phyloP scores from a whole-genome alignment of 2,113 vertebrate species.

The Coryphaenoides rupestris region DNA sequence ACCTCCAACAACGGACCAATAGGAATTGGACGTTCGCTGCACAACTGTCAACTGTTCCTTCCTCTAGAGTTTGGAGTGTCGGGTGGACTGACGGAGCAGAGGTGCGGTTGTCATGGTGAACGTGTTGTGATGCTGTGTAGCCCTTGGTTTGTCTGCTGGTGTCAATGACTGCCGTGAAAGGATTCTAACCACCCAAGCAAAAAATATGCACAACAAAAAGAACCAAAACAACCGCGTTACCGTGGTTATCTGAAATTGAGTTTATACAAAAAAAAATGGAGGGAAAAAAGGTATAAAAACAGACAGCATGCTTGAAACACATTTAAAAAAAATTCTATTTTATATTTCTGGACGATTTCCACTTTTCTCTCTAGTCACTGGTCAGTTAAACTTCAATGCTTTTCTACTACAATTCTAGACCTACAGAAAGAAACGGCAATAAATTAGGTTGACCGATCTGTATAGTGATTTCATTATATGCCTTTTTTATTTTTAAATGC shows the following conservation, averaged over 20 bases:
- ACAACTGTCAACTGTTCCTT: too few relatives aligned
- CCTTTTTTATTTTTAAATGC: neutral
- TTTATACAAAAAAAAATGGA: neutral
- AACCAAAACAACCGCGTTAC: neutral
- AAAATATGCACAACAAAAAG: neutral
- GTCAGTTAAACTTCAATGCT: too few relatives aligned
- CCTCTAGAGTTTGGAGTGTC: neutral
- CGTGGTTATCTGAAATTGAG: constrained; percentile 5
- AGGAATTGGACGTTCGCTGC: too few relatives aligned
- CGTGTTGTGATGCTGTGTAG: constrained; percentile 32
- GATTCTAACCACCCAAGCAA: neutral
- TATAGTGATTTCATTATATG: neutral
- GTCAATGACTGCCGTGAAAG: constrained; percentile 32
- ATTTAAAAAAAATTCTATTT: too few relatives aligned
- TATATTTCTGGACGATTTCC: constrained; percentile 9
- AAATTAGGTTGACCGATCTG: too few relatives aligned
- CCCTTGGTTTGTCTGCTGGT: constrained; percentile 61
- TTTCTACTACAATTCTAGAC: too few relatives aligned
- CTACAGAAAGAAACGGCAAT: too few relatives aligned
- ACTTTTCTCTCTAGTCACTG: too few relatives aligned
- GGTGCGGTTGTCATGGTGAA: neutral
- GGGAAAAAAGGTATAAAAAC: too few relatives aligned
- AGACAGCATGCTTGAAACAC: constrained; percentile 1
- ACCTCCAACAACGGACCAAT: too few relatives aligned
- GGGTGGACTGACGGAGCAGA: neutral